Conservation (phyloP, 1,140 invertebrate species). For the Idris sp. region DNA sequence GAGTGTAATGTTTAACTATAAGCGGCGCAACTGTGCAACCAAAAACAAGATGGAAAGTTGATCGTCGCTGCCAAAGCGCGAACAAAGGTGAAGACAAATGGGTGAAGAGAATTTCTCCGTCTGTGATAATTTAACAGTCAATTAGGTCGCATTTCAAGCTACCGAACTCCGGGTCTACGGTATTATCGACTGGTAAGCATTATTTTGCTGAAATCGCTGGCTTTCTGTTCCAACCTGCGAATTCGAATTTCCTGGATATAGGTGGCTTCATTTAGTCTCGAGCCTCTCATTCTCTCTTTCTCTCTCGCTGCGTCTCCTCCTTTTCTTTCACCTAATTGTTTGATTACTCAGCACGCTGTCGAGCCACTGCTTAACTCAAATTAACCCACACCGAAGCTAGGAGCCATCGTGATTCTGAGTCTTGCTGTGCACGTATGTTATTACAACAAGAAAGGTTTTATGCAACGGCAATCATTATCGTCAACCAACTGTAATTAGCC, state of each 20-base stretch:
- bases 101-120: conserved; percentile 60
- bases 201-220: conserved; percentile 76
- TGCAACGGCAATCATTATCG: conserved; percentile 66
- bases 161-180: conserved; percentile 66
- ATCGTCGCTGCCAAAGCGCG: conserved; percentile 58
- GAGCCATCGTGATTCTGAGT: conserved; percentile 57
- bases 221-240: conserved; percentile 60
- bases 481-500: conserved; percentile 72
- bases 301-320: conserved; percentile 45
- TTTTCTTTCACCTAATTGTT: conserved; percentile 75
- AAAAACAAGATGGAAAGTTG: conserved; percentile 61
- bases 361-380: conserved; percentile 75
- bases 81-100: conserved; percentile 58
- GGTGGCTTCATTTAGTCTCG: conserved; percentile 53
- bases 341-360: conserved; percentile 78
- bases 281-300: conserved; percentile 48
- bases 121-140: conserved; percentile 76
- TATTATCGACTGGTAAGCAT: conserved; percentile 76
- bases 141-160: conserved; percentile 72
- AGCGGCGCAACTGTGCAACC: conserved; percentile 37
- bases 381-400: conserved; percentile 68
- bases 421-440: conserved; percentile 57
- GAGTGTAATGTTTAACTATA: conserved; percentile 40
- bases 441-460: conserved; percentile 55
- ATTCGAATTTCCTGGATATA: conserved; percentile 65